phyloP scores from a whole-genome alignment of 2,888 invertebrate genomes.

The Nematopogon swammerdamellus region DNA sequence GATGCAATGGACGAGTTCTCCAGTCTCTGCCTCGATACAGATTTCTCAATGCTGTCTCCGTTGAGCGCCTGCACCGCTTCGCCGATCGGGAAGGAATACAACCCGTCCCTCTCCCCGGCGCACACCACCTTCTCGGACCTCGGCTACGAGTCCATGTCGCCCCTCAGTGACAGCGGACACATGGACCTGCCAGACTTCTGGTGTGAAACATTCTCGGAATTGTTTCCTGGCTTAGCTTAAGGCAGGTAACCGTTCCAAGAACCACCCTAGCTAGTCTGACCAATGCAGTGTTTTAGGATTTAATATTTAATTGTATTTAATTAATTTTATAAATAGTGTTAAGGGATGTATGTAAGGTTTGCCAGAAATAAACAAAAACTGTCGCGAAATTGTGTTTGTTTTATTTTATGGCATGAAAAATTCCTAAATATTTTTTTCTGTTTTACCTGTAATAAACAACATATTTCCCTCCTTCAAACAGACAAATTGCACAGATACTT shows the following conservation, averaged over 20 bases:
- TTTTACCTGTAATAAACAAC: too few species aligned
- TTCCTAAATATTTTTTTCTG: too few species aligned
- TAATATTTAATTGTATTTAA: too few species aligned
- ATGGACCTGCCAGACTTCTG: conserved; percentile 62
- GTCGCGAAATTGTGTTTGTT: too few species aligned
- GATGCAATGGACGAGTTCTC: not conserved
- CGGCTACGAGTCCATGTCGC: conserved; percentile 49
- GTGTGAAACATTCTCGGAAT: conserved; percentile 72
- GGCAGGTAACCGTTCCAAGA: conserved; percentile 21
- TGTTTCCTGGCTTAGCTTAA: conserved; percentile 72
- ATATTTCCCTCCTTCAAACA: too few species aligned
- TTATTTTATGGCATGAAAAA: too few species aligned
- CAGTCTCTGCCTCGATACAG: conserved; percentile 1
- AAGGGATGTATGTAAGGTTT: too few species aligned
- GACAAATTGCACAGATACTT: too few species aligned
- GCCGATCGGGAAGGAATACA: conserved; percentile 32
- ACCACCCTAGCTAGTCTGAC: conserved; percentile 12
- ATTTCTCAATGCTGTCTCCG: conserved; percentile 29
- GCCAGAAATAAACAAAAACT: too few species aligned
- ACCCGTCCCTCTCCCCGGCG: conserved; percentile 34
- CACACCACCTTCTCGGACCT: conserved; percentile 43
- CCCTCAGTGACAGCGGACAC: conserved; percentile 38
- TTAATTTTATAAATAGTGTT: too few species aligned
- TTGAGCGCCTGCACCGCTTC: conserved; percentile 27
- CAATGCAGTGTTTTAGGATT: too few species aligned